Evolutionary conservation across 92 coral and sea anemone species (phyloP).

Genomic region (Porites rus): DNA sequence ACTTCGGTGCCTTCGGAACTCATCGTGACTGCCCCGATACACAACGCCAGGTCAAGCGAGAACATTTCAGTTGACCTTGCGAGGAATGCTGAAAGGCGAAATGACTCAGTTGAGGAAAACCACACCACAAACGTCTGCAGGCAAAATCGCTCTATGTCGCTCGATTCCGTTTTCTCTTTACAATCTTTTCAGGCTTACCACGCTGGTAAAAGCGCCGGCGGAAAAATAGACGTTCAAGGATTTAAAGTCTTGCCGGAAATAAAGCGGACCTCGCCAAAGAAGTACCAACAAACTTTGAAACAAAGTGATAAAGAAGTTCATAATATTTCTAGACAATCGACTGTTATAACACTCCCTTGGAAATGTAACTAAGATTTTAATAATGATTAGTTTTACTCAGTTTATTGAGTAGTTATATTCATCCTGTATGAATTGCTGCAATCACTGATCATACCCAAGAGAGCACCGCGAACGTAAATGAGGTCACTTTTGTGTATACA

Average conservation of each 20-base stretch:
- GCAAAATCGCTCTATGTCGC: conserved; percentile 43
- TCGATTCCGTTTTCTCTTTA: conserved; percentile 40
- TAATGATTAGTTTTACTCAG: neutral
- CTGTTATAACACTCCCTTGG: conserved; percentile 15
- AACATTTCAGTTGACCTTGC: neutral
- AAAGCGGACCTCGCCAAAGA: neutral
- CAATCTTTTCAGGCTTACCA: conserved; percentile 30
- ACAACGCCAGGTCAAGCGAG: neutral
- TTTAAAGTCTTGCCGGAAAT: conserved; percentile 47
- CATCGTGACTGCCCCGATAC: conserved; percentile 17
- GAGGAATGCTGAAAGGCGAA: neutral
- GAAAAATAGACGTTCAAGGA: conserved; percentile 25
- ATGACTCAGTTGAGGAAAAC: neutral
- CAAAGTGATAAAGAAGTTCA: neutral
- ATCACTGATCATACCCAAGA: no score
- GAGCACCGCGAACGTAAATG: no score
- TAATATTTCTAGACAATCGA: neutral
- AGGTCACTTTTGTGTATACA: no score
- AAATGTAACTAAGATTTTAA: neutral
- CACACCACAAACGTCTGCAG: neutral
- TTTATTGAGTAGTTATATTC: no score
- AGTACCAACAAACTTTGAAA: neutral
- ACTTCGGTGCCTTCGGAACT: conserved; percentile 45
- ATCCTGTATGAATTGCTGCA: no score
- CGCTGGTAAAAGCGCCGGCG: neutral